Evolutionary conservation across 2,797 vertebrate species (phyloP).

Genomic region (Scyliorhinus canicula): DNA sequence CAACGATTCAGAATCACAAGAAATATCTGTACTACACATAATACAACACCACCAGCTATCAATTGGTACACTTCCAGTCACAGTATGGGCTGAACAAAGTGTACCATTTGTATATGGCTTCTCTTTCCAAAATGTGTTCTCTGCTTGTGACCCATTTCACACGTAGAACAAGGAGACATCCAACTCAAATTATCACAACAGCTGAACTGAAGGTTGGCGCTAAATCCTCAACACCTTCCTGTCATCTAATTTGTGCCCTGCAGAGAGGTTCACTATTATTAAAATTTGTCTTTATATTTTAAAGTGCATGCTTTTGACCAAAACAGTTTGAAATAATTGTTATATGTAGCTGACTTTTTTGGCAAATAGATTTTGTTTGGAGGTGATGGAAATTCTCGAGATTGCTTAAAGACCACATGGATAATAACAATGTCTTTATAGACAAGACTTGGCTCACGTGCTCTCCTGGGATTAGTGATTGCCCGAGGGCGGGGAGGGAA

Average conservation of each 20-base stretch:
- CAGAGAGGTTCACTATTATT: too few relatives aligned
- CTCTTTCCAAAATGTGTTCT: neutral
- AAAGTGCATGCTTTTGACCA: neutral
- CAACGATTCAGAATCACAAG: neutral
- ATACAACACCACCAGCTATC: neutral
- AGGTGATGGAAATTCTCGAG: neutral
- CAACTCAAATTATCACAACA: neutral
- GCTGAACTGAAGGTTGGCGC: neutral
- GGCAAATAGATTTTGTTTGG: neutral
- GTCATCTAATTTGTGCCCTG: neutral
- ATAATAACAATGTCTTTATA: neutral
- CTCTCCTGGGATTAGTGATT: neutral
- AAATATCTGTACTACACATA: neutral
- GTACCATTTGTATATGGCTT: neutral
- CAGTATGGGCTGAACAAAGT: neutral
- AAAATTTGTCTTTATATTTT: neutral
- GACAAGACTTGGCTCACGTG: neutral
- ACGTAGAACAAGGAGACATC: neutral
- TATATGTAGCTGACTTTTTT: neutral
- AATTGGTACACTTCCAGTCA: neutral
- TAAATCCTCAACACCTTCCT: neutral
- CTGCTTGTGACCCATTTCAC: neutral
- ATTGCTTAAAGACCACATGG: too few relatives aligned
- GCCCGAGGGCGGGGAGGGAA: too few relatives aligned
- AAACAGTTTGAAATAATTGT: neutral